Conservation (phyloP, 2,797 vertebrate genomes). For the Discoglossus pictus region DNA sequence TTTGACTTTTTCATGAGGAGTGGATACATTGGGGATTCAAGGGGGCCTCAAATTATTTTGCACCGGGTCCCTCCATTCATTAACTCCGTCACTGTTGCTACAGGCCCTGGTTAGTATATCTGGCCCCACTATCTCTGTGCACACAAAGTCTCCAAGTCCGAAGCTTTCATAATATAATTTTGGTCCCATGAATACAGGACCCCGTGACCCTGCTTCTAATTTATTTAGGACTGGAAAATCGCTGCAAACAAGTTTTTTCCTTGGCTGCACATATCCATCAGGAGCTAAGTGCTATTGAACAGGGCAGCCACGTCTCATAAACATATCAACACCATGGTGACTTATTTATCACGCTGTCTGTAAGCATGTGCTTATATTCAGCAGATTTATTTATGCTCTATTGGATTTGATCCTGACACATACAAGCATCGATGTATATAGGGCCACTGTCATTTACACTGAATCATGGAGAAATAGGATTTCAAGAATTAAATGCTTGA, state of each 20-base stretch:
- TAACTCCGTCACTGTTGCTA: background rate
- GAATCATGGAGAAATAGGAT: too few relatives aligned
- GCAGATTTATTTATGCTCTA: background rate
- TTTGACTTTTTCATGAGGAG: too few relatives aligned
- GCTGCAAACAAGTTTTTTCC: slow-evolving; percentile 45
- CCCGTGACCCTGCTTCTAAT: slow-evolving; percentile 35
- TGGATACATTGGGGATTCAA: too few relatives aligned
- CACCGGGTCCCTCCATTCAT: too few relatives aligned
- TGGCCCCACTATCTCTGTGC: slow-evolving; percentile 3
- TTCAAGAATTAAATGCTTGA: too few relatives aligned
- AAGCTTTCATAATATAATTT: slow-evolving; percentile 16
- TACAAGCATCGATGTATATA: too few relatives aligned
- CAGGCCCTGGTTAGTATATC: slow-evolving; percentile 2
- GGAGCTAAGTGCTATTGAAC: slow-evolving; percentile 36
- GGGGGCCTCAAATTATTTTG: too few relatives aligned
- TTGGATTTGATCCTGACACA: too few relatives aligned
- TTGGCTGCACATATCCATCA: slow-evolving; percentile 41
- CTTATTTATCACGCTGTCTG: slow-evolving; percentile 9
- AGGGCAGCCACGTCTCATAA: slow-evolving; percentile 37
- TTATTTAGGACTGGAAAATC: slow-evolving; percentile 43
- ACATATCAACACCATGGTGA: slow-evolving; percentile 21
- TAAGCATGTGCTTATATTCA: background rate
- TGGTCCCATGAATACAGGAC: slow-evolving; percentile 18
- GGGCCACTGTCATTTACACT: too few relatives aligned
- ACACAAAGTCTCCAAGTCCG: slow-evolving; percentile 1